Evolutionary conservation across 2,797 vertebrate species (phyloP).

Genomic region (Oreochromis mossambicus): DNA sequence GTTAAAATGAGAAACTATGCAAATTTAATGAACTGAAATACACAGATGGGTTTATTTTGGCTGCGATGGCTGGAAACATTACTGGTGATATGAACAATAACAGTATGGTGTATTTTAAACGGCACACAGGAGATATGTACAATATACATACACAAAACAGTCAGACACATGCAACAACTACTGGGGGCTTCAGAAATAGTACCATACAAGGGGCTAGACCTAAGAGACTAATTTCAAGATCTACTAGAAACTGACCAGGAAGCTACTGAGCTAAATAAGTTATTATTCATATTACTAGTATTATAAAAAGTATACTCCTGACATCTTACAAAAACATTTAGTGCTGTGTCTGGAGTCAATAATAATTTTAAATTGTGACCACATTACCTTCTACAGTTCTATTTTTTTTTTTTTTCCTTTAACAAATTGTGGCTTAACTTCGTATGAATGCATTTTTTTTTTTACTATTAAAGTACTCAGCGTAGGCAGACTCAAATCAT

Average conservation of each 20-base stretch:
- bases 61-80: conserved; percentile 38
- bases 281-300: not conserved
- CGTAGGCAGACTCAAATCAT: not conserved
- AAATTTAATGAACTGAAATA: conserved; percentile 21
- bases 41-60: conserved; percentile 61
- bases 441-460: not conserved
- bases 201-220: conserved; percentile 26
- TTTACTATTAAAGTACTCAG: not conserved
- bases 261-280: conserved; percentile 14
- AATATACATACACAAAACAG: conserved; percentile 35
- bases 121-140: conserved; percentile 25
- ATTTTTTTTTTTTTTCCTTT: not conserved
- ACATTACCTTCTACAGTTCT: not conserved
- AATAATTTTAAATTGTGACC: not conserved
- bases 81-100: conserved; percentile 27
- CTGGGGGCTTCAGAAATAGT: conserved; percentile 32
- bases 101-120: conserved; percentile 29
- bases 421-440: not conserved
- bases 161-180: conserved; percentile 57
- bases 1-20: not conserved
- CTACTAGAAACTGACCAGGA: conserved; percentile 26
- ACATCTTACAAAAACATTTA: not conserved
- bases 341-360: not conserved
- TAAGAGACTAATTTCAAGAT: conserved; percentile 27
- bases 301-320: not conserved